Percentiles rank a stretch among this genome's conserved stretches.
These are phyloP conservation scores for Eupithecia insigniata DNA, from an alignment of 2,888 invertebrate species.

Conservation along the genomic window DNA sequence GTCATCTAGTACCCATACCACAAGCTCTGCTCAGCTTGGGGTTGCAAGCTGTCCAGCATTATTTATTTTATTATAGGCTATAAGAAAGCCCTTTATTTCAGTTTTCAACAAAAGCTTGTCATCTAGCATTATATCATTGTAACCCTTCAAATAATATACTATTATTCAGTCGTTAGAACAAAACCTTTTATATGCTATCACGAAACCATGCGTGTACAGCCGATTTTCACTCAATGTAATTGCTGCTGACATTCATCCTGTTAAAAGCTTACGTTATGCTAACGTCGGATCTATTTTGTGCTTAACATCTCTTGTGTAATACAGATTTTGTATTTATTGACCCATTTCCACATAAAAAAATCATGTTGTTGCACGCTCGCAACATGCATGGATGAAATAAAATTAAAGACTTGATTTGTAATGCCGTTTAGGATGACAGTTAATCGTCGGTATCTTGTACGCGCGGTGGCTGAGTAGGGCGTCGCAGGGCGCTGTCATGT, in stretches of 20 bases:
- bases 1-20: too few relatives aligned
- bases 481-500: conserved; percentile 50
- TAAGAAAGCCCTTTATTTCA: too few relatives aligned
- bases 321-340: not conserved
- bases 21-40: too few relatives aligned
- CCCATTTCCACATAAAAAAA: not conserved
- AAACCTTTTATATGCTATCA: not conserved
- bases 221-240: not conserved
- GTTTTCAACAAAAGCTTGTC: not conserved
- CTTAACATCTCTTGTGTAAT: not conserved
- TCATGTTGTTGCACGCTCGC: not conserved
- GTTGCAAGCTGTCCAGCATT: too few relatives aligned
- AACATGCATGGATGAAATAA: not conserved
- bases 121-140: too few relatives aligned
- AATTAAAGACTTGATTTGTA: conserved; percentile 10
- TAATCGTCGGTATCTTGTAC: conserved; percentile 20
- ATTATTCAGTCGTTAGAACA: not conserved
- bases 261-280: not conserved
- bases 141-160: not conserved
- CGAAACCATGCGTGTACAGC: not conserved
- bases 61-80: too few relatives aligned
- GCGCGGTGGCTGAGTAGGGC: conserved; percentile 18
- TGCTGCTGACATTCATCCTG: not conserved
- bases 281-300: not conserved
- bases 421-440: conserved; percentile 28